These are phyloP conservation scores for Lepidurus couesii DNA, from an alignment of 1,140 invertebrate genomes.

Conservation along the genomic window DNA sequence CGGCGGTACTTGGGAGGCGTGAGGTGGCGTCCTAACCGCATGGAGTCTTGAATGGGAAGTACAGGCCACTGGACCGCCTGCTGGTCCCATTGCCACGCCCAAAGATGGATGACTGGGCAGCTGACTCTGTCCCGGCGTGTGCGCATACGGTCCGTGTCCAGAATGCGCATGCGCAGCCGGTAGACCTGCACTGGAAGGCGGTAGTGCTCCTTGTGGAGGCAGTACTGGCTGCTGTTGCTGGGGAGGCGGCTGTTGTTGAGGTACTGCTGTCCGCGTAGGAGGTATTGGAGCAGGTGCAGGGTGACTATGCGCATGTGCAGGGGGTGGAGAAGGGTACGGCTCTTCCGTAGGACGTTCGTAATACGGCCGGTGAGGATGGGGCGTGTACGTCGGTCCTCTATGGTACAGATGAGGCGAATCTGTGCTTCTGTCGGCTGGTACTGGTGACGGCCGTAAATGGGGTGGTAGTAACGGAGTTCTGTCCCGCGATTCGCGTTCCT, in stretches of 20 bases:
- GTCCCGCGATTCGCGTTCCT: not conserved
- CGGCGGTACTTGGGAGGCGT: constrained; percentile 63
- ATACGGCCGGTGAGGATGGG: not conserved
- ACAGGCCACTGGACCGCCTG: constrained; percentile 45
- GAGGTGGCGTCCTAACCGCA: constrained; percentile 56
- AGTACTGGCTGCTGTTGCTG: constrained; percentile 7
- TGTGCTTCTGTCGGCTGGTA: not conserved
- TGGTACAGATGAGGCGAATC: constrained; percentile 10
- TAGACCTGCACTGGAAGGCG: not conserved
- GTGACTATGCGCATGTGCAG: constrained; percentile 10
- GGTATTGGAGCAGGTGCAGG: not conserved
- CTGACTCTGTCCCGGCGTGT: not conserved
- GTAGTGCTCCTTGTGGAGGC: not conserved
- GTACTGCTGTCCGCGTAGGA: not conserved
- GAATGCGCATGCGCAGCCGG: not conserved
- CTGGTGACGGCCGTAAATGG: not conserved
- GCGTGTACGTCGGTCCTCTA: not conserved
- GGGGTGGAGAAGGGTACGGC: not conserved
- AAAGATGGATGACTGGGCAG: not conserved
- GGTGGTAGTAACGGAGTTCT: not conserved
- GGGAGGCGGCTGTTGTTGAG: not conserved
- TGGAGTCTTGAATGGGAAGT: constrained; percentile 13
- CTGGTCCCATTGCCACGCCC: constrained; percentile 34
- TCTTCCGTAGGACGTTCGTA: not conserved
- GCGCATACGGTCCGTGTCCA: not conserved